These are phyloP conservation scores for Melieria crassipennis DNA, from an alignment of 2,888 invertebrate species.

Conservation along the genomic window DNA sequence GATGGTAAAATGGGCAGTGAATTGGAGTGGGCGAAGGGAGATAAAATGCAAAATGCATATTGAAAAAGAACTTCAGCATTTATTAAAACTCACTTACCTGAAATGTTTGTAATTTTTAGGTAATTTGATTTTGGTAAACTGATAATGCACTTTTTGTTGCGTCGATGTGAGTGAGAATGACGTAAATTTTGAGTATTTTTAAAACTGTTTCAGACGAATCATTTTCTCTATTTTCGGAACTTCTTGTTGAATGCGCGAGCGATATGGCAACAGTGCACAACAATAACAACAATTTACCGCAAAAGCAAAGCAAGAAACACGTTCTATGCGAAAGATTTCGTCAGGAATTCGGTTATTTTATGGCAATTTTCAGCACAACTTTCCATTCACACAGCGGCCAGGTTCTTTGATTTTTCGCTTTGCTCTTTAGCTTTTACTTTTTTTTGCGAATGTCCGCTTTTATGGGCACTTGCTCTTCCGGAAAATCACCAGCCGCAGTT, in stretches of 20 bases:
- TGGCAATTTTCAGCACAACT: neutral
- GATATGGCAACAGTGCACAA: neutral
- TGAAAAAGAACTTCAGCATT: neutral
- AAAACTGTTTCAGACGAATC: constrained; percentile 62
- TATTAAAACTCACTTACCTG: neutral
- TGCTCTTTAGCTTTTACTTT: neutral
- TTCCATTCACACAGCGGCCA: neutral
- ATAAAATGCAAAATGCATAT: neutral
- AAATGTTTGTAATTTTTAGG: neutral
- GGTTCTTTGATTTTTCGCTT: neutral
- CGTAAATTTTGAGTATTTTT: constrained; percentile 31
- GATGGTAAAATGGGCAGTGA: neutral
- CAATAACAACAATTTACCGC: neutral
- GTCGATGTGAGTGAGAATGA: constrained; percentile 18
- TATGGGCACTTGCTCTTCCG: constrained; percentile 3
- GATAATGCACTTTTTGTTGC: constrained; percentile 8
- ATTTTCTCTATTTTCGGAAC: constrained; percentile 51
- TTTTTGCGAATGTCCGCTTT: neutral
- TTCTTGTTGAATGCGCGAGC: constrained; percentile 20
- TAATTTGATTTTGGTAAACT: neutral
- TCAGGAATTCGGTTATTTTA: neutral
- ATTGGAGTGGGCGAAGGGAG: neutral
- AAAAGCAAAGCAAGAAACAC: neutral
- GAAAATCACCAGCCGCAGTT: constrained; percentile 16
- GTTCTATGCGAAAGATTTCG: neutral